A percentile compares a stretch with the other conserved stretches of the same genome.
Conservation (phyloP, 1,140 invertebrate species). For the Paracyclopina nana region DNA sequence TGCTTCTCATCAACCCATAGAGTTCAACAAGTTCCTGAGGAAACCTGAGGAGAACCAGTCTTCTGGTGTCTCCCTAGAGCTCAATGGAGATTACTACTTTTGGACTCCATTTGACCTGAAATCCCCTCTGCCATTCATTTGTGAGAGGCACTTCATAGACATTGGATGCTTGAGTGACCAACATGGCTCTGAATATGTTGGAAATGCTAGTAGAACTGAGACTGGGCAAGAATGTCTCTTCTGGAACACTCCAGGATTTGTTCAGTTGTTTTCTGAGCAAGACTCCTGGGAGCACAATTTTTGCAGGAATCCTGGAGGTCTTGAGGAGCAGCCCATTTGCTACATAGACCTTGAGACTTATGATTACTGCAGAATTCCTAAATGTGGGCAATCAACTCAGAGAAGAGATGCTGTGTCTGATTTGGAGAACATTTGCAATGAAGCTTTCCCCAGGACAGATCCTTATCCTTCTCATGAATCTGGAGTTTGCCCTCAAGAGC, state of each 20-base stretch:
- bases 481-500: too few relatives aligned
- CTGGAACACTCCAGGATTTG: slow-evolving; percentile 7
- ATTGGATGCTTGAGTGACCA: slow-evolving; percentile 9
- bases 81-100: background rate
- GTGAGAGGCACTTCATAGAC: background rate
- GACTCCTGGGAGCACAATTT: slow-evolving; percentile 6
- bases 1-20: background rate
- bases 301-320: slow-evolving; percentile 1
- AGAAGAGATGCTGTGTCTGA: background rate
- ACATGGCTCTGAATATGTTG: background rate
- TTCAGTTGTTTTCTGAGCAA: slow-evolving; percentile 1
- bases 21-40: background rate
- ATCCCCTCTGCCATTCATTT: slow-evolving; percentile 2
- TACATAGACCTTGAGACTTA: background rate
- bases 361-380: slow-evolving; percentile 3
- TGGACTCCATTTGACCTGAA: background rate
- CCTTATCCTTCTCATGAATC: too few relatives aligned
- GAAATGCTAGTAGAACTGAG: slow-evolving; percentile 6
- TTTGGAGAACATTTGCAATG: background rate
- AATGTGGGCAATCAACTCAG: background rate
- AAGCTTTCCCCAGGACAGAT: too few relatives aligned
- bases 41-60: background rate
- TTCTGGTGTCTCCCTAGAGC: background rate
- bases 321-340: slow-evolving; percentile 1
- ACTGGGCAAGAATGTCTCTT: slow-evolving; percentile 2